Conservation (phyloP, 2,888 invertebrate species). For the Nomada flava region DNA sequence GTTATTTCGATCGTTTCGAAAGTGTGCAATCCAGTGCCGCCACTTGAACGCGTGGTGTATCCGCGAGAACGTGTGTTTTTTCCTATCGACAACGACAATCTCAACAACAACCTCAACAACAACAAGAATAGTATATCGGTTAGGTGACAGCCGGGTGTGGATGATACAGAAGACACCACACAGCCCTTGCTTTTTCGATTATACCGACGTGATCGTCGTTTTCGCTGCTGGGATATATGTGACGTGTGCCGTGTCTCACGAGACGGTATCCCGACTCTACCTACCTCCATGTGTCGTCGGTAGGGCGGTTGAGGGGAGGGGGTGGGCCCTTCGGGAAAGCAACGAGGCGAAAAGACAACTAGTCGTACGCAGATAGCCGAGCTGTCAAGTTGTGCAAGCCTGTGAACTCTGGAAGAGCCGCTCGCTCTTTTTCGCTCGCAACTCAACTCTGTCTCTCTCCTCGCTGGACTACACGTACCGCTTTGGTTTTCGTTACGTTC, state of each 20-base stretch:
- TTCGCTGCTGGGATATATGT: constrained; percentile 60
- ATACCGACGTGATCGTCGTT: constrained; percentile 19
- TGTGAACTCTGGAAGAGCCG: constrained; percentile 17
- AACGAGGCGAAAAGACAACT: constrained; percentile 81
- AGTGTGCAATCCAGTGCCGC: constrained; percentile 1
- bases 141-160: background rate
- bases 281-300: constrained; percentile 69
- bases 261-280: constrained; percentile 66
- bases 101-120: background rate
- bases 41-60: constrained; percentile 10
- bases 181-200: constrained; percentile 5
- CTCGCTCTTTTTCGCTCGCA: background rate
- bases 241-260: constrained; percentile 66
- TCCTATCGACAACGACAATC: background rate
- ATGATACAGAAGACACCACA: constrained; percentile 15
- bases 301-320: constrained; percentile 72
- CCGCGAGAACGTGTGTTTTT: constrained; percentile 25
- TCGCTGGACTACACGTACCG: constrained; percentile 22
- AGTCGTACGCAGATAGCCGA: constrained; percentile 81
- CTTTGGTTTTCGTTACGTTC: background rate
- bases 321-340: constrained; percentile 82
- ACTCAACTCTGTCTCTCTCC: background rate
- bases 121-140: background rate
- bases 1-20: background rate
- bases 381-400: constrained; percentile 75